Base-by-base conservation (phyloP, 1,140 invertebrate genomes). In the Caenorhabditis remanei region DNA sequence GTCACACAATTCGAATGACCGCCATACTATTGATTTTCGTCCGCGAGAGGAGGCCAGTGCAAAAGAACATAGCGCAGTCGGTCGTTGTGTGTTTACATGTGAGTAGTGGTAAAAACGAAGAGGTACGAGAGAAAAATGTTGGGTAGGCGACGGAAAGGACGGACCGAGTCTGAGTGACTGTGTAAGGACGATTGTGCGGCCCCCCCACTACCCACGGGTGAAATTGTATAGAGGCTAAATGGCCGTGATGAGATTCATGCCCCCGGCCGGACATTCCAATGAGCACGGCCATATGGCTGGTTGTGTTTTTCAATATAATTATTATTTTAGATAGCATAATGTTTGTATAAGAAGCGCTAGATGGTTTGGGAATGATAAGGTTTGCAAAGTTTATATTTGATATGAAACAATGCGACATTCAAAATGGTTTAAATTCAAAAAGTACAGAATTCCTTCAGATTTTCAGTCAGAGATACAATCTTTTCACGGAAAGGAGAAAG, bases 21-120 rank as follows among this genome's bases (percentile, higher is more conserved):
- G 71, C 71, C 71, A 79, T n/a, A 11, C n/a, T 79, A 79, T 79
- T 53, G 71, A 79, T 79, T 79, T 79, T 79, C 46, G 46, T 50
- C 46, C 43, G 61, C 9, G 46, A 24, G 46, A 50, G 71, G 71
- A 79, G 71, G 46, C 40, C 71, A 41, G 71, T 41, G 71, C 71
- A 79, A 79, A 79, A 79, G 71, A 79, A 79, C 71, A 79, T n/a
- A 79, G 43, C 71, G 71, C 65, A 71, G 71, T 50, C 71, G 71
- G 71, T 21, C 46, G 71, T 16, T 19, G 19, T 48, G 71, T 79
- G 71, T 79, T 79, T 79, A 79, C 46, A 79, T 79, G 71, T 79
- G 71, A 21, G 71, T 79, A 50, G 71, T 79, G 71, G 46, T 50
- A 43, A 53, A 50, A 46, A 46, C 50, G 50, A 21, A 24, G 71